Evolutionary conservation across 2,113 vertebrate genomes (phyloP).

Genomic region (Polyodon spathula): DNA sequence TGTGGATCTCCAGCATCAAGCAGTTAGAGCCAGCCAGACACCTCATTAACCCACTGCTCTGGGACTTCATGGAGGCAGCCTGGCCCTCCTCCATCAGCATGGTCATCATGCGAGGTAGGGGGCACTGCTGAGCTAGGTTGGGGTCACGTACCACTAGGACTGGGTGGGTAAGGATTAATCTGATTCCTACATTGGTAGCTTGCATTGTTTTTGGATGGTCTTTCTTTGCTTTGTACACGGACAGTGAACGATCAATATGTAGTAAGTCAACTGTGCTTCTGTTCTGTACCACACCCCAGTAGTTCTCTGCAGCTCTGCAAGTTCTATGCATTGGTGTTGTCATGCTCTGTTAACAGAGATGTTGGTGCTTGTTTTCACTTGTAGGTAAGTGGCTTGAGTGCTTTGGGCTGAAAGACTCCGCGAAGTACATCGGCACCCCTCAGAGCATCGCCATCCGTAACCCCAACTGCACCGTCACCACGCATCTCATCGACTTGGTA

Average conservation of each 20-base stretch:
- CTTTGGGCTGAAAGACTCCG: constrained; percentile 72
- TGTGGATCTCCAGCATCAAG: constrained; percentile 77
- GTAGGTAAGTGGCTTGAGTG: constrained; percentile 73
- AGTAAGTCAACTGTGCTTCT: accelerated
- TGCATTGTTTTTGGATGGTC: no score
- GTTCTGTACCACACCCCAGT: accelerated
- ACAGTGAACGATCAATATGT: no score
- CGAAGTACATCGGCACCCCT: constrained; percentile 71
- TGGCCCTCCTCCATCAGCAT: constrained; percentile 86
- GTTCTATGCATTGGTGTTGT: accelerated
- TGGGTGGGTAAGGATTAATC: neutral
- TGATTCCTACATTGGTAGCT: no score
- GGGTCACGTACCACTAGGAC: neutral
- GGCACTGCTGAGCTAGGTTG: neutral
- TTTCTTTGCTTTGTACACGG: no score
- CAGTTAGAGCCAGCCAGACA: constrained; percentile 73
- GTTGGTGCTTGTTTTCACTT: constrained; percentile 14
- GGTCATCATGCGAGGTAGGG: constrained; percentile 73
- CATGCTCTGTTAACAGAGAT: constrained; percentile 1
- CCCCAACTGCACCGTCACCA: constrained; percentile 75
- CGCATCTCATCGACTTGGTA: constrained; percentile 75
- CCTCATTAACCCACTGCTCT: constrained; percentile 67
- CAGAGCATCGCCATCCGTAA: constrained; percentile 75
- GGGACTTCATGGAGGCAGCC: constrained; percentile 79
- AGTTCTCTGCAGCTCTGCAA: no score